These are phyloP conservation scores for Heterotilapia buettikoferi DNA, from an alignment of 2,113 vertebrate genomes.

Conservation along the genomic window DNA sequence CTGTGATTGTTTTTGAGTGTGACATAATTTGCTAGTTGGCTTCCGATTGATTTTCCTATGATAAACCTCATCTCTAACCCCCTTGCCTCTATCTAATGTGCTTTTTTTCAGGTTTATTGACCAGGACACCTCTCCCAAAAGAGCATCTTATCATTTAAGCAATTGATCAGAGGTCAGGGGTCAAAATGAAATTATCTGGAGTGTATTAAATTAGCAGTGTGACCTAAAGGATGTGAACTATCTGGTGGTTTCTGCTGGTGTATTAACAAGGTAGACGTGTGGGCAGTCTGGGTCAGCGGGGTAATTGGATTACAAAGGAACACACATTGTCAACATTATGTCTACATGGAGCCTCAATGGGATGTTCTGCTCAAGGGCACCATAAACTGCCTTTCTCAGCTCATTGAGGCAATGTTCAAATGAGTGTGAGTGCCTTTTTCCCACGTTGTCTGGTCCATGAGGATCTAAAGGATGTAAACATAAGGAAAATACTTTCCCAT, in stretches of 20 bases:
- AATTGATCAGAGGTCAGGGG: conserved; percentile 35
- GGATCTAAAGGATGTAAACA: not conserved
- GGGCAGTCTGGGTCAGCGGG: conserved; percentile 18
- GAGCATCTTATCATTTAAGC: not conserved
- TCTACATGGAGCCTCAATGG: not conserved
- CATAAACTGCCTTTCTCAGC: not conserved
- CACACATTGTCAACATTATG: conserved; percentile 4
- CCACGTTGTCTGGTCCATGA: not conserved
- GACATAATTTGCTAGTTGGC: not conserved
- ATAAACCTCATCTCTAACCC: not conserved
- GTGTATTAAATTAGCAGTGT: conserved; percentile 18
- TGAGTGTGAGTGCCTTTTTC: not conserved
- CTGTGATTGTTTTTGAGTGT: not conserved
- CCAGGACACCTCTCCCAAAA: conserved; percentile 9
- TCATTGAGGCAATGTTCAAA: not conserved
- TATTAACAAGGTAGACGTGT: conserved; percentile 15
- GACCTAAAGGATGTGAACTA: conserved; percentile 3
- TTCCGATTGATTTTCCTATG: not conserved
- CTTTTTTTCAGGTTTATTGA: conserved; percentile 24
- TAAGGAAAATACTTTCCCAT: not conserved
- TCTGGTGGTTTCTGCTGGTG: not conserved
- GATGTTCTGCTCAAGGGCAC: not conserved
- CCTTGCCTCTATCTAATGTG: not conserved
- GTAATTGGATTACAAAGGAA: conserved; percentile 31
- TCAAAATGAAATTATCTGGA: conserved; percentile 1